Conservation (phyloP, 2,888 invertebrate species). For the Biston stratarius region DNA sequence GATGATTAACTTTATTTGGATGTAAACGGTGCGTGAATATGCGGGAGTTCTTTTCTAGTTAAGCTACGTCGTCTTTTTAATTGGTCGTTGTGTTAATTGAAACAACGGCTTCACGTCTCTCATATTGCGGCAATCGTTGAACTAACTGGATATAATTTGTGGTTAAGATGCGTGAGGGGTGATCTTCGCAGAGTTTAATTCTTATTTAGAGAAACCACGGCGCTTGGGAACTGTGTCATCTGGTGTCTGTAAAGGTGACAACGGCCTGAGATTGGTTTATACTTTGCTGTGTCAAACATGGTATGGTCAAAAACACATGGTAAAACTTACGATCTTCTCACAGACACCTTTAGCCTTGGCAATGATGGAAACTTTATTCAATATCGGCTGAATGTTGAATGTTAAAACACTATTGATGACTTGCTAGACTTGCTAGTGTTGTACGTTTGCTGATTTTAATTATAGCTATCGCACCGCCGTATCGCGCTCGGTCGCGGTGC, state of each 20-base stretch:
- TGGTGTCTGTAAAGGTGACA: conserved; percentile 71
- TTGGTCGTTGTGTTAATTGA: conserved; percentile 32
- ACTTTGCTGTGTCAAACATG: conserved; percentile 69
- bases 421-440: conserved; percentile 44
- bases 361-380: conserved; percentile 40
- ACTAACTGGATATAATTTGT: conserved; percentile 29
- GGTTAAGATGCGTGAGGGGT: conserved; percentile 7
- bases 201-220: conserved; percentile 54
- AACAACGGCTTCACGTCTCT: conserved; percentile 16
- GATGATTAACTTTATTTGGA: conserved; percentile 45
- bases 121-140: conserved; percentile 24
- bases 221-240: conserved; percentile 62
- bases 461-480: conserved; percentile 60
- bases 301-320: no score
- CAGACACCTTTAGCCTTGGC: conserved; percentile 38
- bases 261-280: conserved; percentile 67
- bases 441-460: conserved; percentile 65
- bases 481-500: conserved; percentile 55
- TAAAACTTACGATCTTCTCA: conserved; percentile 51
- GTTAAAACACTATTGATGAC: conserved; percentile 44
- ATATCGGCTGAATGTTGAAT: conserved; percentile 45
- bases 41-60: conserved; percentile 42
- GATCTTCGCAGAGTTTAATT: conserved; percentile 42
- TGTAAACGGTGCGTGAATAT: conserved; percentile 40
- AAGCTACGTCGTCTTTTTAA: conserved; percentile 38